These are phyloP conservation scores for Beris chalybata DNA, from an alignment of 2,888 invertebrate genomes.

Conservation along the genomic window DNA sequence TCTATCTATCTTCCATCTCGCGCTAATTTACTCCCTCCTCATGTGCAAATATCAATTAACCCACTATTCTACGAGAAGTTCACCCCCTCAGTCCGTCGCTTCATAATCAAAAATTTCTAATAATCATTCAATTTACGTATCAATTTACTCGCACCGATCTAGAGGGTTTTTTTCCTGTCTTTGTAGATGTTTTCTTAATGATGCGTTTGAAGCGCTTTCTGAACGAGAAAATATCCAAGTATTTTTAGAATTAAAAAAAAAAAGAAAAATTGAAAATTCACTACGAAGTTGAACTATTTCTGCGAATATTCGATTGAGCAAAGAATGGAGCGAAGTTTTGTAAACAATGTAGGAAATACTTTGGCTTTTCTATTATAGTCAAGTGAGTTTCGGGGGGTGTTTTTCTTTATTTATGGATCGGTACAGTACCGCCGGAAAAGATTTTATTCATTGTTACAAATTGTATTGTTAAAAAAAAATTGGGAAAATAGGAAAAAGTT, in stretches of 20 bases:
- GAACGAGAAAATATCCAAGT: too few species aligned
- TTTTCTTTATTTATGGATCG: too few species aligned
- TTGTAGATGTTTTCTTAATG: not conserved
- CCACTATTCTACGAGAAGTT: not conserved
- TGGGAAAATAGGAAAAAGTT: too few species aligned
- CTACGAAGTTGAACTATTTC: not conserved
- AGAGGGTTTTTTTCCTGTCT: not conserved
- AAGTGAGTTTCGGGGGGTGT: too few species aligned
- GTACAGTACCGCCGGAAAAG: too few species aligned
- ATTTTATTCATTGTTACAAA: too few species aligned
- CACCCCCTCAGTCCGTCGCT: not conserved
- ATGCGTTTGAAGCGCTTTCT: too few species aligned
- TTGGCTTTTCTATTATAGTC: too few species aligned
- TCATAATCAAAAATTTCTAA: not conserved
- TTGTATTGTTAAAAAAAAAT: too few species aligned
- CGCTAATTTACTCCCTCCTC: not conserved
- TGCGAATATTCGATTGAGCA: not conserved
- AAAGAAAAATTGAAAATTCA: not conserved
- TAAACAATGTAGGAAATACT: too few species aligned
- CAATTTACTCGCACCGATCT: slow-evolving; percentile 15
- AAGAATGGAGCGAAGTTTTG: not conserved
- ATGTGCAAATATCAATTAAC: not conserved
- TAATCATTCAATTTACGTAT: slow-evolving; percentile 20
- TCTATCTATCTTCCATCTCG: not conserved
- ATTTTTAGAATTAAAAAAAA: not conserved